phyloP scores from a whole-genome alignment of 2,113 vertebrate genomes.

The Pseudopipra pipra region DNA sequence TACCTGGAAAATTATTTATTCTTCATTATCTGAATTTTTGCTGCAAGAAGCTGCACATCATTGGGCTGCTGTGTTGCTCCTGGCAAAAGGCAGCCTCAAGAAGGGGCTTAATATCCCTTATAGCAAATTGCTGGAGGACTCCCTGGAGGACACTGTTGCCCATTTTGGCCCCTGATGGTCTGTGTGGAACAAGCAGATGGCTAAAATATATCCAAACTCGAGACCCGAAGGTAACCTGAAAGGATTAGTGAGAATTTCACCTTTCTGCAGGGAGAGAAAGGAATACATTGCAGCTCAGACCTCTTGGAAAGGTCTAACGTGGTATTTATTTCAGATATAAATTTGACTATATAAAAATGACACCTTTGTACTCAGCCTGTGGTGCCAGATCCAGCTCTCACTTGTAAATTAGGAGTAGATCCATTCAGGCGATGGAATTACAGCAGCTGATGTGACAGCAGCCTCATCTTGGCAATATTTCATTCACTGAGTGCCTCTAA shows the following conservation, averaged over 20 bases:
- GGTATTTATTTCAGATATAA: constrained; percentile 52
- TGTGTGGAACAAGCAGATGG: neutral
- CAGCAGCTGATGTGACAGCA: constrained; percentile 20
- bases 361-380: neutral
- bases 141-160: neutral
- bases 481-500: neutral
- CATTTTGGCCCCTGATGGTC: neutral
- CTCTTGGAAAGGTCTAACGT: neutral
- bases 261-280: neutral
- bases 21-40: neutral
- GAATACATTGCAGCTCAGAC: neutral
- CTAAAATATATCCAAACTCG: neutral
- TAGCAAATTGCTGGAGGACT: neutral
- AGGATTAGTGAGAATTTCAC: neutral
- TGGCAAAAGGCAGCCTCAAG: neutral
- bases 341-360: constrained; percentile 34
- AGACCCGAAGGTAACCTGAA: neutral
- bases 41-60: neutral
- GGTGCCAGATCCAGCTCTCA: neutral
- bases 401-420: constrained; percentile 38
- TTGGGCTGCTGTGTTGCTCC: neutral
- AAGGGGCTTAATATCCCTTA: neutral
- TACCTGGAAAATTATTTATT: neutral
- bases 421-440: constrained; percentile 30
- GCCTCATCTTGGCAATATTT: constrained; percentile 32